phyloP scores from a whole-genome alignment of 2,797 vertebrate species.

The Hydrophis major region DNA sequence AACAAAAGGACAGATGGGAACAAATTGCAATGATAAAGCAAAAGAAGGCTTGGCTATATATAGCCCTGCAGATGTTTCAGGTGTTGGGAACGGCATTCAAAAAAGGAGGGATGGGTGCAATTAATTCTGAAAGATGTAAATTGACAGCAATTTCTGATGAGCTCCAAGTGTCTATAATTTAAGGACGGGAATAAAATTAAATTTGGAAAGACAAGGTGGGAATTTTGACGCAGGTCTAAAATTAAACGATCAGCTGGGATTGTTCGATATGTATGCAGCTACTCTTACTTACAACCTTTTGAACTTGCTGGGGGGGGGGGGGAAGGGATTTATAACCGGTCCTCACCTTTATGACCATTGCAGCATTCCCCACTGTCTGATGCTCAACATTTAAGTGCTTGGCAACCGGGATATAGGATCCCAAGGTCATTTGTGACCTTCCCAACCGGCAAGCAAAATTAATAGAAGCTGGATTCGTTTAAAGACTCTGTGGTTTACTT shows the following conservation, averaged over 20 bases:
- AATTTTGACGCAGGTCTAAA: conserved; percentile 48
- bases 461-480: no score
- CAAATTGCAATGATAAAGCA: not conserved
- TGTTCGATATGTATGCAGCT: not conserved
- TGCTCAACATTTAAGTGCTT: no score
- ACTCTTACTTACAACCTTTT: no score
- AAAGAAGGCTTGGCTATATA: conserved; percentile 18
- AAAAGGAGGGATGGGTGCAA: conserved; percentile 42
- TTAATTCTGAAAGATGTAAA: conserved; percentile 64
- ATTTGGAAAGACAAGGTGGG: conserved; percentile 55
- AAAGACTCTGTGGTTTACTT: no score
- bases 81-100: conserved; percentile 38
- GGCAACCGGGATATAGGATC: no score
- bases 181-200: conserved; percentile 73
- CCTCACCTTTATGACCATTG: no score
- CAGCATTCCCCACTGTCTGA: no score
- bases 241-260: not conserved
- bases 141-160: conserved; percentile 59
- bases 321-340: no score
- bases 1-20: conserved; percentile 44
- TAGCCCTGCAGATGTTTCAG: conserved; percentile 64
- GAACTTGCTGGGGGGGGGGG: no score
- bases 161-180: conserved; percentile 71
- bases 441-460: no score
- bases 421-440: no score